Base-by-base conservation (phyloP, 1,140 invertebrate species). In the Oryzaephilus surinamensis region DNA sequence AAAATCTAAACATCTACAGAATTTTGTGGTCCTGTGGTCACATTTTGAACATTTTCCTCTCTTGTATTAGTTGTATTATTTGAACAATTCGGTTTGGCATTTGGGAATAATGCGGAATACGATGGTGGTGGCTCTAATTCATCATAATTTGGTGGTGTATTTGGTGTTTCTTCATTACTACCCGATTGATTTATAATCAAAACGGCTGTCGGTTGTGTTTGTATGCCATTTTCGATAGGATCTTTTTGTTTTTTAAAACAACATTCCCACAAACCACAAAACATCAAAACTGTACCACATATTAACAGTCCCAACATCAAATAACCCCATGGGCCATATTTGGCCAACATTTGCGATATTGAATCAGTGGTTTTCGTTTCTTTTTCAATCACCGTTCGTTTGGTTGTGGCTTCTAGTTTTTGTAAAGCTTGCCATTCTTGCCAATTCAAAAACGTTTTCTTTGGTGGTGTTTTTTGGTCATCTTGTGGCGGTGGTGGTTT, bases 321-420 rank as follows among this genome's bases (percentile, higher is more conserved):
- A 44, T 76, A 76, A 46, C 73, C 73, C 74, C 74, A 76, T 0
- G 74, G 73, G 2, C 74, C 74, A 47, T 76, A 76, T 32, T 73
- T 73, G 31, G 70, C 69, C 27, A 77, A 55, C 26, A 66, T 66
- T 16, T 63, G 64, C 8, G 60, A 58, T 15, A 65, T 42, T 6
- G 59, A 63, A 1, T 64, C 65, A 2, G 38, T 44, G 12, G 44
- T 42, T 21, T 41, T 46, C n/a, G 38, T 23, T 7, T 45, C 43
- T 12, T 41, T 28, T 8, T 41, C 41, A 4, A 41, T 21, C 7
- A 42, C 38, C 12, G 38, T 28, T 26, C 32, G 36, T 31, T 34
- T 43, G n/a, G 38, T 43, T 6, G 47, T 55, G n/a, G 23, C 41
- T 49, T 46, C 33, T 16, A 20, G 6, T 33, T 39, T 43, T 36